Conservation (phyloP, 2,888 invertebrate species). For the Hirudinaria manillensis region DNA sequence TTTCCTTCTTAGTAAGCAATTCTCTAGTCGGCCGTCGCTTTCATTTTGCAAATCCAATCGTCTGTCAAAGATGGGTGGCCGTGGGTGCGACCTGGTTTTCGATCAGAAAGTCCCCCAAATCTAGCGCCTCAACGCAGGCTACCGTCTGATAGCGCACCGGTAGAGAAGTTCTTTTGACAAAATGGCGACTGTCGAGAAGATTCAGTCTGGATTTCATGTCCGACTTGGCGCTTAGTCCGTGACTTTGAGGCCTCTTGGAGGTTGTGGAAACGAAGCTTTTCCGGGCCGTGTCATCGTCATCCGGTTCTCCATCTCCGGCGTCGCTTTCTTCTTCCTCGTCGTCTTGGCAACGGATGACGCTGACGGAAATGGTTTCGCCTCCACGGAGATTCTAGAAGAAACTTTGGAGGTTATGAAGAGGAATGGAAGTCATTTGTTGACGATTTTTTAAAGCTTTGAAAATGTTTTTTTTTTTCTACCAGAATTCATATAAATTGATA, state of each 20-base stretch:
- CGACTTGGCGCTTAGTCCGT: neutral
- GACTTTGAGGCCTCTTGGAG: neutral
- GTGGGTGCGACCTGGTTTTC: neutral
- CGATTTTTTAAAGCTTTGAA: neutral
- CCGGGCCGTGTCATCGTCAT: neutral
- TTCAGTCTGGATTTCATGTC: neutral
- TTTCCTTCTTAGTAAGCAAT: too few relatives aligned
- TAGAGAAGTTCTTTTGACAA: neutral
- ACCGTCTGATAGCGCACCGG: slow-evolving; percentile 1
- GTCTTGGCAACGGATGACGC: slow-evolving; percentile 25
- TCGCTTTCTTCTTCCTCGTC: slow-evolving; percentile 1
- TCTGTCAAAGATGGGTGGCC: slow-evolving; percentile 15
- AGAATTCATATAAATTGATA: too few relatives aligned
- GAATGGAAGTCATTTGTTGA: neutral
- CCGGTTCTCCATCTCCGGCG: neutral
- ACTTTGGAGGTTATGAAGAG: neutral
- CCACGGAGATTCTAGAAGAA: slow-evolving; percentile 7
- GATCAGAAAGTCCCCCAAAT: neutral
- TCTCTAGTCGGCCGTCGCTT: too few relatives aligned
- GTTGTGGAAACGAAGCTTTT: neutral
- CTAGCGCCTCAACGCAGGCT: slow-evolving; percentile 4
- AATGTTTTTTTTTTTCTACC: too few relatives aligned
- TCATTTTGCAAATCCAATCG: too few relatives aligned
- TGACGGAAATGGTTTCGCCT: slow-evolving; percentile 23
- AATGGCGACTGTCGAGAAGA: neutral